These are phyloP conservation scores for Nomia melanderi DNA, from an alignment of 1,140 invertebrate genomes.

Conservation along the genomic window DNA sequence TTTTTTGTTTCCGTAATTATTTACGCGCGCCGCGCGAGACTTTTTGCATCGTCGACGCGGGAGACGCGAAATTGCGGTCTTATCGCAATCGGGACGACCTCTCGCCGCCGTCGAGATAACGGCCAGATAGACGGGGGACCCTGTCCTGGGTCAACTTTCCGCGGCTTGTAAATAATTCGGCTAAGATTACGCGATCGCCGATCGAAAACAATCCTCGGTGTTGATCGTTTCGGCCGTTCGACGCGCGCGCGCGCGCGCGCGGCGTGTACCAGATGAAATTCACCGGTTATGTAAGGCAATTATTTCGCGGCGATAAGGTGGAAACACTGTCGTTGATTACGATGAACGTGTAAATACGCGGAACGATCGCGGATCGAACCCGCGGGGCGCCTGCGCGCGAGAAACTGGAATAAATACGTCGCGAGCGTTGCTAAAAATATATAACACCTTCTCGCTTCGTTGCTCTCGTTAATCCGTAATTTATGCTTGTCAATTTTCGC, in stretches of 20 bases:
- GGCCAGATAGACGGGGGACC: background rate
- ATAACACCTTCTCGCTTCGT: background rate
- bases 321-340: background rate
- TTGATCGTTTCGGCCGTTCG: background rate
- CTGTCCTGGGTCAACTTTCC: slow-evolving; percentile 22
- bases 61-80: background rate
- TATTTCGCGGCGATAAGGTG: slow-evolving; percentile 1
- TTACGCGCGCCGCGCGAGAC: background rate
- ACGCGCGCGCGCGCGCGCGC: background rate
- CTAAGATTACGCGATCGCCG: background rate
- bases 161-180: slow-evolving; percentile 9
- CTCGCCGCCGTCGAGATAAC: background rate
- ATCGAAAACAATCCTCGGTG: background rate
- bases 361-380: background rate
- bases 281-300: background rate
- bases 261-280: background rate
- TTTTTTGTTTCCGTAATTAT: background rate
- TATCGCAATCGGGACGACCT: slow-evolving; percentile 19
- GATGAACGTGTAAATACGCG: background rate
- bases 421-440: background rate
- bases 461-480: background rate
- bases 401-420: no score
- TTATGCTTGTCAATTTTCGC: no score
- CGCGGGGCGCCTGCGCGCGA: background rate
- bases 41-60: background rate